A percentile compares a stretch with the other conserved stretches of the same genome.
Conservation (phyloP, 2,113 vertebrate genomes). For the Xiphophorus couchianus region DNA sequence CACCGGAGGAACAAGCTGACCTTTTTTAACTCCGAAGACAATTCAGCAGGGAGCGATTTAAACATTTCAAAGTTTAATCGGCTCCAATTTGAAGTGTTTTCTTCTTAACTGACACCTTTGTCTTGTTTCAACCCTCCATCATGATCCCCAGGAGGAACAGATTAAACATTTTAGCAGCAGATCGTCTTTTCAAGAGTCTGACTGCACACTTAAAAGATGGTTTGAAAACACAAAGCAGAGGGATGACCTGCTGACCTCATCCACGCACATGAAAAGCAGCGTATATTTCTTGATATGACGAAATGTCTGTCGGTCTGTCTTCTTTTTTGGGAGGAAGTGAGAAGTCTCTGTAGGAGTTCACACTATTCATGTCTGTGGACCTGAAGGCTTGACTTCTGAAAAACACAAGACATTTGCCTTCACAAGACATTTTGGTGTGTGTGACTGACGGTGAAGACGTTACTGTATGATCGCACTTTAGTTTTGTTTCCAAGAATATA, state of each 20-base stretch:
- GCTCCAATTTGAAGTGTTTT: slow-evolving; percentile 56
- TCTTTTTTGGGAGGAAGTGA: slow-evolving; percentile 19
- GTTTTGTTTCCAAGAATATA: slow-evolving; percentile 10
- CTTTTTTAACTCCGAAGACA: slow-evolving; percentile 46
- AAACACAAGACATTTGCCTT: slow-evolving; percentile 6
- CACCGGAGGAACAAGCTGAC: slow-evolving; percentile 18
- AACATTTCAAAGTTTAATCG: slow-evolving; percentile 73
- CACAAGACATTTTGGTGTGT: slow-evolving; percentile 15
- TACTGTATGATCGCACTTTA: slow-evolving; percentile 37
- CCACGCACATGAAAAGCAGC: slow-evolving; percentile 25
- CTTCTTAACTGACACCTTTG: slow-evolving; percentile 59
- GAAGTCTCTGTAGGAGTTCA: slow-evolving; percentile 21
- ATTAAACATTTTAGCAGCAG: slow-evolving; percentile 33
- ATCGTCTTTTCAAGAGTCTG: slow-evolving; percentile 32
- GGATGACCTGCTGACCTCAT: slow-evolving; percentile 42
- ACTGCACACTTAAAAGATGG: slow-evolving; percentile 44
- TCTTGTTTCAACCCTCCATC: slow-evolving; percentile 36
- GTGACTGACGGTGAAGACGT: slow-evolving; percentile 32
- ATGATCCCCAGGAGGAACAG: slow-evolving; percentile 44
- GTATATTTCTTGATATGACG: slow-evolving; percentile 29
- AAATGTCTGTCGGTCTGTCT: slow-evolving; percentile 10
- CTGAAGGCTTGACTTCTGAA: slow-evolving; percentile 29
- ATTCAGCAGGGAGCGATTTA: slow-evolving; percentile 69
- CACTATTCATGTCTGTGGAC: slow-evolving; percentile 8
- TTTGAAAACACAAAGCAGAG: slow-evolving; percentile 20